Percentiles rank a stretch among this genome's conserved stretches.
Conservation (phyloP, 2,888 invertebrate genomes). For the Mythimna ferrago region DNA sequence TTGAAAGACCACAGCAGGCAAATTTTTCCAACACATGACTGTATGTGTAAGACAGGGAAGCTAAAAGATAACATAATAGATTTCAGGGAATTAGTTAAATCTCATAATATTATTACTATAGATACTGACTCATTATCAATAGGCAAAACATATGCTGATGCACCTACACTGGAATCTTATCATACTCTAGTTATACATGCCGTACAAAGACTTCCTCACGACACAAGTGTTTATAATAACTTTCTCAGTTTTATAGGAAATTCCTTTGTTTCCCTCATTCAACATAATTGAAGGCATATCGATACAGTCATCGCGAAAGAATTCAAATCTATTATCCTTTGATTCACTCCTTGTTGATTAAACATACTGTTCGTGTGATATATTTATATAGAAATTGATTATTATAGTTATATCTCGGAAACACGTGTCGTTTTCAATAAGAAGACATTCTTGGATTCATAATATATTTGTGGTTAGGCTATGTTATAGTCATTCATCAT, state of each 20-base stretch:
- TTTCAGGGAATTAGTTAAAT: not conserved
- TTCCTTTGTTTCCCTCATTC: slow-evolving; percentile 54
- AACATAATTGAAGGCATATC: slow-evolving; percentile 44
- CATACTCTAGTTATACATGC: not conserved
- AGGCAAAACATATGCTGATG: slow-evolving; percentile 7
- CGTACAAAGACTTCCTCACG: slow-evolving; percentile 6
- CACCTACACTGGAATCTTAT: slow-evolving; percentile 23
- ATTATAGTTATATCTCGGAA: slow-evolving; percentile 40
- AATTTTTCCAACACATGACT: not conserved
- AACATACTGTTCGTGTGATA: slow-evolving; percentile 42
- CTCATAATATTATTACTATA: slow-evolving; percentile 3
- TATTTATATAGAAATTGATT: slow-evolving; percentile 44
- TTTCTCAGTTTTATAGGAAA: slow-evolving; percentile 56
- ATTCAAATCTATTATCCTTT: slow-evolving; percentile 55
- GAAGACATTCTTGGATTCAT: slow-evolving; percentile 24
- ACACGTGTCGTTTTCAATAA: slow-evolving; percentile 45
- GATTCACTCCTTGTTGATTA: slow-evolving; percentile 52
- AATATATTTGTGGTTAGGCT: slow-evolving; percentile 12
- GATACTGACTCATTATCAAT: not conserved
- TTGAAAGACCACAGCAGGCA: too few relatives aligned
- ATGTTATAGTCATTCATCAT: slow-evolving; percentile 24
- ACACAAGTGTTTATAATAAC: slow-evolving; percentile 42
- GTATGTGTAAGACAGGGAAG: not conserved
- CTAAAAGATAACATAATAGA: not conserved
- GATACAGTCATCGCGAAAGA: slow-evolving; percentile 45